A percentile compares a stretch with the other conserved stretches of the same genome.
Evolutionary conservation across 1,140 invertebrate species (phyloP).

Genomic region (Charaxes varanes): DNA sequence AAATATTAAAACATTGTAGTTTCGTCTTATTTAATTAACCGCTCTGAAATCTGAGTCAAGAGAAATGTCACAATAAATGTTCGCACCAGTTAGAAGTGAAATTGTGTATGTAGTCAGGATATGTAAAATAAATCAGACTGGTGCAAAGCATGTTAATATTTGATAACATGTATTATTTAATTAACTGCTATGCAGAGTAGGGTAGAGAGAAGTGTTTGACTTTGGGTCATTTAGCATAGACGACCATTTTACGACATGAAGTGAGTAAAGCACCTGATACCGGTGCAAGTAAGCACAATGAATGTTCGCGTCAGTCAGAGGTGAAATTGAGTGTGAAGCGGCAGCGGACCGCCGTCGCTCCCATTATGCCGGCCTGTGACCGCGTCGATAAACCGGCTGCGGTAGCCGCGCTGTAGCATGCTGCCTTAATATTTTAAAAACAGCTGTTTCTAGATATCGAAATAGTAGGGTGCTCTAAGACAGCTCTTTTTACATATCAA

Average conservation of each 20-base stretch:
- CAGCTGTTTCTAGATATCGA: constrained; percentile 8
- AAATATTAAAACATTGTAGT: too few relatives aligned
- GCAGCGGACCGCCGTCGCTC: constrained; percentile 68
- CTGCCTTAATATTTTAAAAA: constrained; percentile 14
- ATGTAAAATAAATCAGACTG: constrained; percentile 1
- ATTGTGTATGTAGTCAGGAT: too few relatives aligned
- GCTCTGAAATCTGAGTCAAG: too few relatives aligned
- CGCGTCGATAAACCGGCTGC: constrained; percentile 57
- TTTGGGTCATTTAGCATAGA: neutral
- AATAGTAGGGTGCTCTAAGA: too few relatives aligned
- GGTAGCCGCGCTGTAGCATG: constrained; percentile 21
- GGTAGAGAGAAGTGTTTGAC: too few relatives aligned
- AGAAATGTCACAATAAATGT: too few relatives aligned
- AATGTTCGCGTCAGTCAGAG: constrained; percentile 71
- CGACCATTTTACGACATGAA: constrained; percentile 1
- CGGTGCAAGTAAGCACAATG: constrained; percentile 58
- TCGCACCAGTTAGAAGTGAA: too few relatives aligned
- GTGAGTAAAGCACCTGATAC: constrained; percentile 41
- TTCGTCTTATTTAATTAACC: too few relatives aligned
- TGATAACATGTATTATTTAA: too few relatives aligned
- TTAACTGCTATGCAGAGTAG: too few relatives aligned
- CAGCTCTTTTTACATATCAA: too few relatives aligned
- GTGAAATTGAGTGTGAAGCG: constrained; percentile 73
- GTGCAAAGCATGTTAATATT: neutral
- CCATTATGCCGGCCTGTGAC: constrained; percentile 64